These are phyloP conservation scores for Metaphire vulgaris DNA, from an alignment of 1,140 invertebrate species.

Conservation along the genomic window DNA sequence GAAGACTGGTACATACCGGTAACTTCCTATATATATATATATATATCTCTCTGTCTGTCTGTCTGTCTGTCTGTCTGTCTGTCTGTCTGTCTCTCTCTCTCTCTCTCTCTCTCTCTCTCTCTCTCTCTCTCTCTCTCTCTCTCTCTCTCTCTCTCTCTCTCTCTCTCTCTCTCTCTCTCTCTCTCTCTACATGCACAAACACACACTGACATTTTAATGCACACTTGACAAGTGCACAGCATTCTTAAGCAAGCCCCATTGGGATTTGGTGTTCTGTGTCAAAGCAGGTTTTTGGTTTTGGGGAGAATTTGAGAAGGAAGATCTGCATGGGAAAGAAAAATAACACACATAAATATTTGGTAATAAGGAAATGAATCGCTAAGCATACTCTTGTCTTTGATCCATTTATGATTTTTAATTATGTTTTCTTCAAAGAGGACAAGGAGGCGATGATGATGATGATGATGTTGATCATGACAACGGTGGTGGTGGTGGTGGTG, in stretches of 20 bases:
- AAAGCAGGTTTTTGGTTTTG: neutral
- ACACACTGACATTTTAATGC: neutral
- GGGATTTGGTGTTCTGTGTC: neutral
- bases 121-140: slow-evolving; percentile 18
- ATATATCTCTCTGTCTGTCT: slow-evolving; percentile 8
- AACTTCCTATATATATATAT: neutral
- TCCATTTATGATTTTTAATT: too few relatives aligned
- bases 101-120: slow-evolving; percentile 17
- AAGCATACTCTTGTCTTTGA: neutral
- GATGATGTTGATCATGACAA: too few relatives aligned
- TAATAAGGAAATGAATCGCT: neutral
- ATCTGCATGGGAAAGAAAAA: neutral
- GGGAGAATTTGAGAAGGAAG: too few relatives aligned
- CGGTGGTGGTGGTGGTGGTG: too few relatives aligned
- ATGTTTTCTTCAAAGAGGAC: too few relatives aligned
- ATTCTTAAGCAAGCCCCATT: neutral
- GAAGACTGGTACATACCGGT: too few relatives aligned
- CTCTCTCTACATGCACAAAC: slow-evolving; percentile 5
- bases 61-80: slow-evolving; percentile 6
- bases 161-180: slow-evolving; percentile 17
- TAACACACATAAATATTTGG: neutral
- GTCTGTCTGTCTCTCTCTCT: slow-evolving; percentile 5
- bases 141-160: slow-evolving; percentile 18
- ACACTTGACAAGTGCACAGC: too few relatives aligned
- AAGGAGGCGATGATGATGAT: too few relatives aligned